A percentile compares a stretch with the other conserved stretches of the same genome.
These are phyloP conservation scores for Cecropterus lyciades DNA, from an alignment of 1,140 invertebrate species.

Conservation along the genomic window DNA sequence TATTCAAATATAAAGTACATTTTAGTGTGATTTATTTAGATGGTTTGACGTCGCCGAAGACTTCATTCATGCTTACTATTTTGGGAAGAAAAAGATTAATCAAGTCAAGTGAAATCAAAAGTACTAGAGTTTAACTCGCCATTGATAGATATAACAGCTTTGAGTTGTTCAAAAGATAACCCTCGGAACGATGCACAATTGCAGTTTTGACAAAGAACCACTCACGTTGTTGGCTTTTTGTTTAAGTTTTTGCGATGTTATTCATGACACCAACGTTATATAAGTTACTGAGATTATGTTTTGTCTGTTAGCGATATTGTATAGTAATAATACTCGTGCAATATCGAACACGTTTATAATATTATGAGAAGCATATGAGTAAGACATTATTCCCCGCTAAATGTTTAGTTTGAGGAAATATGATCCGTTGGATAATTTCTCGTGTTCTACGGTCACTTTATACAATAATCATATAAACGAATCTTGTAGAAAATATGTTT, in stretches of 20 bases:
- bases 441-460: too few species aligned
- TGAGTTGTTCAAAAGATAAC: constrained; percentile 4
- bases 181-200: neutral
- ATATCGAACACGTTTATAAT: too few species aligned
- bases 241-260: constrained; percentile 14
- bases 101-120: constrained; percentile 52
- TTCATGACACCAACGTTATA: neutral
- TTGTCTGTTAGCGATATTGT: too few species aligned
- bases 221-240: constrained; percentile 24
- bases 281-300: neutral
- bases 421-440: too few species aligned
- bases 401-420: too few species aligned
- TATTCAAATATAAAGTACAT: neutral
- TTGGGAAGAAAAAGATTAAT: constrained; percentile 50
- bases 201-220: constrained; percentile 16
- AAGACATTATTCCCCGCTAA: too few species aligned
- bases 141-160: constrained; percentile 4
- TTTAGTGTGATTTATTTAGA: neutral
- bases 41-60: too few species aligned
- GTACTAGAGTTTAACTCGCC: too few species aligned
- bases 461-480: too few species aligned
- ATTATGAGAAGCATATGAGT: too few species aligned
- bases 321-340: too few species aligned
- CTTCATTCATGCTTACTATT: constrained; percentile 48
- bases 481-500: too few species aligned